phyloP scores from a whole-genome alignment of 2,888 invertebrate species.

The Neoascia interrupta region DNA sequence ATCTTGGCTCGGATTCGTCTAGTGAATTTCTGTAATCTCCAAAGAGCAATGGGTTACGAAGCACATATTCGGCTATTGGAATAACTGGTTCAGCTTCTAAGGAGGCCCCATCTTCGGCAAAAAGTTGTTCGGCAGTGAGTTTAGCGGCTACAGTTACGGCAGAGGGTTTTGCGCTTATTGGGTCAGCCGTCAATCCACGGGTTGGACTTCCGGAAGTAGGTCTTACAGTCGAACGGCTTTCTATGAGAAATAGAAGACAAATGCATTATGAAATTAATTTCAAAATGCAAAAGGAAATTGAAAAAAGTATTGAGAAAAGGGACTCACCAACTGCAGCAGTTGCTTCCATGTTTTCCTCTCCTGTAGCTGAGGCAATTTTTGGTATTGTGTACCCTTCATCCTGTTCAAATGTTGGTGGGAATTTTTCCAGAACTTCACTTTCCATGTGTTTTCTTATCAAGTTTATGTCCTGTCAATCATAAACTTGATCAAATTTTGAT shows the following conservation, averaged over 20 bases:
- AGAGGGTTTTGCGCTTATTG: too few relatives aligned
- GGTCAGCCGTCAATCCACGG: too few relatives aligned
- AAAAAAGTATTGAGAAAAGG: background rate
- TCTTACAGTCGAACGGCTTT: background rate
- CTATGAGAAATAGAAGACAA: background rate
- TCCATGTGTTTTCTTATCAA: constrained; percentile 83
- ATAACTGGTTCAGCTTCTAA: constrained; percentile 62
- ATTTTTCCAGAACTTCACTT: constrained; percentile 82
- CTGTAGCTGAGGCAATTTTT: constrained; percentile 50
- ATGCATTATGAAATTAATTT: background rate
- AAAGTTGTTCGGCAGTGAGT: background rate
- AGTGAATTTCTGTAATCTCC: constrained; percentile 94
- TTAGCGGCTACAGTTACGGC: too few relatives aligned
- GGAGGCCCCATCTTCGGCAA: background rate
- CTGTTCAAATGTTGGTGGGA: constrained; percentile 74
- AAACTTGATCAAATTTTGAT: background rate
- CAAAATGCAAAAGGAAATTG: background rate
- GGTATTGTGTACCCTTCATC: constrained; percentile 74
- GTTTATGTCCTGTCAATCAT: constrained; percentile 82
- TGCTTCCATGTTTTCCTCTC: constrained; percentile 47
- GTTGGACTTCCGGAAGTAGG: background rate
- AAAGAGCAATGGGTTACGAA: constrained; percentile 91
- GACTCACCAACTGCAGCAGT: constrained; percentile 9
- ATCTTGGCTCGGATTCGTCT: constrained; percentile 88
- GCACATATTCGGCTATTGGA: constrained; percentile 83